Evolutionary conservation across 2,888 invertebrate genomes (phyloP), one percentile per base, ranked within the genome.

Genomic region (Noctua pronuba): DNA sequence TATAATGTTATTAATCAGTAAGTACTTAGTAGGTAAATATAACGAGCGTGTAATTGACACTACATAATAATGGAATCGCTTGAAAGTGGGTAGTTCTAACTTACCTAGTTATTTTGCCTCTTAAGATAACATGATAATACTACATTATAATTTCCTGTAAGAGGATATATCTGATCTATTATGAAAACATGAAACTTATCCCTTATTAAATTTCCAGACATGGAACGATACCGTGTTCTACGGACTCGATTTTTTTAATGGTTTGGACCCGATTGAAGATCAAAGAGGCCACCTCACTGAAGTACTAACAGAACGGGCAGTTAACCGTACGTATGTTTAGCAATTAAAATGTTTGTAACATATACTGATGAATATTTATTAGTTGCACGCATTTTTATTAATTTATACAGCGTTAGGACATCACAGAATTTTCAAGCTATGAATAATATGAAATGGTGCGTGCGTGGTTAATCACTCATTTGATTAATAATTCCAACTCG

Each of bases 231-330:
- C 86, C 52, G 87, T 89, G 4, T 91, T 89, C 75, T 94, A 84
- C 67, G 93, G 92, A 13, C 84, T 92, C 4, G 91, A 93, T 82
- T 88, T 94, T 16, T 94, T 91, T 71, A 76, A 93, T 55, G 87
- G 92, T 84, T 77, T 87, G 44, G 82, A 88, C 4, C 89, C 92
- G 5, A 89, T 92, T 52, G 86, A 89, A 75, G 86, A 92, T 86
- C 85, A 90, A 85, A 90, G 73, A 8, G 92, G 92, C 7, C 91
- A 94, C 76, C 83, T 93, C 8, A 93, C 92, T 35, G 88, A 93
- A 52, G 77, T 93, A 66, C 85, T 94, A 44, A 93, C 93, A 24
- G 87, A 92, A 1, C 86, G 84, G 79, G 92, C 93, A 28, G 74
- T 93, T 28, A 81, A 90, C 73, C 72, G 93, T 94, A 91, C 77